Evolutionary conservation across 1,140 invertebrate genomes (phyloP), one percentile per base, ranked within the genome.

Genomic region (Cotesia typhae): DNA sequence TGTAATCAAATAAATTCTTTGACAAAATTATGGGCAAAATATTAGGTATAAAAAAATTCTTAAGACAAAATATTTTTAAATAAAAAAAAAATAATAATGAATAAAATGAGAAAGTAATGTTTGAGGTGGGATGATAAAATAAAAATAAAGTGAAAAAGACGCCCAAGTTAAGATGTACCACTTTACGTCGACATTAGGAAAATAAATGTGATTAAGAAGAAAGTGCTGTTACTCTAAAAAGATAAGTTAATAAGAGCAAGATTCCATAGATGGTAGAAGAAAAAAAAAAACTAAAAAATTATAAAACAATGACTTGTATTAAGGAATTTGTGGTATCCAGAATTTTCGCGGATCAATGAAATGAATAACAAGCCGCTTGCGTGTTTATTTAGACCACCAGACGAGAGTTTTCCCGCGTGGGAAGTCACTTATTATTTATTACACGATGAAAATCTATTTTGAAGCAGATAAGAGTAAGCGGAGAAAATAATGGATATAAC

Each of bases 131-230:
- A 59, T 59, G 17, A 20, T 20, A 17, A 20, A 20, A 59, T 59
- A 17, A 59, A 20, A 59, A 9, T 59, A 6, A 4, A 59, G 17
- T 55, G 5, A 17, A 9, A 55, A 47, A 47, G 41, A 47, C n/a
- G 20, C 12, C 9, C 9, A 20, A 20, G 20, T 57, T 20, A 57
- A 14, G 20, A 57, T 57, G 53, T 14, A 57, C 47, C 70, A 59
- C 70, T 38, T 51, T 59, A 35, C 28, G 51, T 47, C 52, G 65
- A 72, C 37, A 64, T 66, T 66, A 59, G 47, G 53, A 38, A 14
- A 72, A 72, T 72, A 66, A 72, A 72, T 72, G 41, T 55, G 66
- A 64, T 72, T 72, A 72, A 66, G 63, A 28, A 41, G 61, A 59
- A 67, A 72, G 70, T 72, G 70, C 70, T 66, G 52, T 12, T 53